A percentile compares a stretch with the other conserved stretches of the same genome.
phyloP scores from a whole-genome alignment of 1,140 invertebrate species.

The Macrobrachium nipponense region DNA sequence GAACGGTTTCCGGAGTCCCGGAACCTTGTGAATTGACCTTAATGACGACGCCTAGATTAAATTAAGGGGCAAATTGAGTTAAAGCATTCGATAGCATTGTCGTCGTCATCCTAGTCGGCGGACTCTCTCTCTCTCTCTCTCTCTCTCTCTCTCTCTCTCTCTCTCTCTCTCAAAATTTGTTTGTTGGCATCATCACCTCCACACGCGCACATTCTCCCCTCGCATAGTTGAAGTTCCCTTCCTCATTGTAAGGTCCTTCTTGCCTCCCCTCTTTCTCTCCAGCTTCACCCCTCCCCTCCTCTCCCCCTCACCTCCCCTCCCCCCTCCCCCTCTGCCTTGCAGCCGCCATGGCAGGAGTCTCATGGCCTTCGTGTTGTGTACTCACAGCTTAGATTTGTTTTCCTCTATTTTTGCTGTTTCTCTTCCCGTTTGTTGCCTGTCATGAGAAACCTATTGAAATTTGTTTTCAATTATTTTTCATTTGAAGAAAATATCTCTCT shows the following conservation, averaged over 20 bases:
- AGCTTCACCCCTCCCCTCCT: not conserved
- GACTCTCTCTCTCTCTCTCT: slow-evolving; percentile 15
- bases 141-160: slow-evolving; percentile 25
- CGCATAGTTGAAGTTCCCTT: not conserved
- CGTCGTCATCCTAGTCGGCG: slow-evolving; percentile 9
- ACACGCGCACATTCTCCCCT: not conserved
- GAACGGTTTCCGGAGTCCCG: slow-evolving; percentile 26
- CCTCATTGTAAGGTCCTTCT: not conserved
- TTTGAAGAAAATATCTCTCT: too few species aligned
- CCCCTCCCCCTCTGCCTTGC: not conserved
- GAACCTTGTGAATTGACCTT: slow-evolving; percentile 34
- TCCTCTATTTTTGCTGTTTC: too few species aligned
- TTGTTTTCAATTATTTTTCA: too few species aligned
- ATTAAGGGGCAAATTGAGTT: slow-evolving; percentile 32
- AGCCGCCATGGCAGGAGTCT: too few species aligned
- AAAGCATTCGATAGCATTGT: slow-evolving; percentile 38
- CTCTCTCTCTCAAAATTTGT: not conserved
- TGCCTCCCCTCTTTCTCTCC: not conserved
- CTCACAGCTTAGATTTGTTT: too few species aligned
- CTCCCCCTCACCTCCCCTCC: not conserved
- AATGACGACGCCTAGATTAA: slow-evolving; percentile 23
- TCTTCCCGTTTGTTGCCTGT: too few species aligned
- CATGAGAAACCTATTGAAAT: too few species aligned
- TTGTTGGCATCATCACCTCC: not conserved
- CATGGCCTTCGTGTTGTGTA: too few species aligned